These are phyloP conservation scores for Aplocera efformata DNA, from an alignment of 2,888 invertebrate species.

Conservation along the genomic window DNA sequence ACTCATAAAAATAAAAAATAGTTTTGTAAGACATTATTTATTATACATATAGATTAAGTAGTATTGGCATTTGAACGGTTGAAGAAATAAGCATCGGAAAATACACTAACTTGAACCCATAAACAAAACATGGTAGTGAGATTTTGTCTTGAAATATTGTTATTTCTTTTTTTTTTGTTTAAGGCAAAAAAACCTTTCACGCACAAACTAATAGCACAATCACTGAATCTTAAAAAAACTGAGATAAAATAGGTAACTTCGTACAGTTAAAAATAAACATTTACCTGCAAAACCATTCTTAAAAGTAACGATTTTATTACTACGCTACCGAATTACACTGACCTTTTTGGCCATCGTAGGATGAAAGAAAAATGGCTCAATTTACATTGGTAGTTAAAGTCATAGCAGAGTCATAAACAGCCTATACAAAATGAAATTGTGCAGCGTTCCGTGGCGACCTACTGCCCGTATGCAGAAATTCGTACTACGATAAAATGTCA, in stretches of 20 bases:
- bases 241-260: conserved; percentile 3
- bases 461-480: too few species aligned
- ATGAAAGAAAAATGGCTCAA: conserved; percentile 33
- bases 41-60: too few species aligned
- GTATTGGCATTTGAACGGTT: neutral
- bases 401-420: neutral
- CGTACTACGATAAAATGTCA: too few species aligned
- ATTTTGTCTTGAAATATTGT: neutral
- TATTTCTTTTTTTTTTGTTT: neutral
- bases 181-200: too few species aligned
- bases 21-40: too few species aligned
- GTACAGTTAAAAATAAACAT: conserved; percentile 19
- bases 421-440: too few species aligned
- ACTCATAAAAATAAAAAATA: too few species aligned
- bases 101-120: too few species aligned
- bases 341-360: conserved; percentile 27
- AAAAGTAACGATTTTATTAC: conserved; percentile 44
- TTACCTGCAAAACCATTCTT: conserved; percentile 41
- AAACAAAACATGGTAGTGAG: too few species aligned
- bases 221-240: neutral
- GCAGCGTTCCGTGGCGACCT: too few species aligned
- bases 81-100: conserved; percentile 30
- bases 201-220: too few species aligned
- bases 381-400: conserved; percentile 33
- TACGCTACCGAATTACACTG: conserved; percentile 33